Evolutionary conservation across 2,888 invertebrate species (phyloP).

Genomic region (Troides aeacus): DNA sequence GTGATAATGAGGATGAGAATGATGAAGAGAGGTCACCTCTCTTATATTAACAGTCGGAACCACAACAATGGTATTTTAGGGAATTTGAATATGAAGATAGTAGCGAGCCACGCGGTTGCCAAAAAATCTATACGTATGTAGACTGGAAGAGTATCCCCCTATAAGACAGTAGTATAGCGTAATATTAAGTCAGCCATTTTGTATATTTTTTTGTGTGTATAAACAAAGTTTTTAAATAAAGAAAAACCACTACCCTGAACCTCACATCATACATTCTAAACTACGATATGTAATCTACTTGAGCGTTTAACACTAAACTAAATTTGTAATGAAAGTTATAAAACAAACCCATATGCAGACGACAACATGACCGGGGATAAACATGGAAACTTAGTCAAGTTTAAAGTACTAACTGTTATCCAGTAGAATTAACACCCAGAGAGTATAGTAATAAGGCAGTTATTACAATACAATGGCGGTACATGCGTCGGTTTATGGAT

Average conservation of each 20-base stretch:
- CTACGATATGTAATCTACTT: background rate
- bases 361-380: background rate
- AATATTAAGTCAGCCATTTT: too few species aligned
- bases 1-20: background rate
- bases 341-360: background rate
- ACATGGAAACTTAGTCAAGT: conserved; percentile 1
- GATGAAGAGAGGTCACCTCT: background rate
- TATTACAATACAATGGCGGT: background rate
- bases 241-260: too few species aligned
- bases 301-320: background rate
- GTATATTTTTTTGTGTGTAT: too few species aligned
- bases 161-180: too few species aligned
- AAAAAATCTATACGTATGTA: background rate
- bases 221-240: too few species aligned
- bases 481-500: conserved; percentile 14
- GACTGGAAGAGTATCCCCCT: too few species aligned
- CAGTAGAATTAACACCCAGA: background rate
- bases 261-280: background rate
- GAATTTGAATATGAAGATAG: too few species aligned
- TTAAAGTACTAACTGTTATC: background rate
- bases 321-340: background rate
- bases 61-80: background rate
- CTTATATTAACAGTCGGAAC: background rate
- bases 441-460: background rate
- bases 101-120: background rate